phyloP scores from a whole-genome alignment of 1,140 invertebrate species.

The Probaryconus sp. region DNA sequence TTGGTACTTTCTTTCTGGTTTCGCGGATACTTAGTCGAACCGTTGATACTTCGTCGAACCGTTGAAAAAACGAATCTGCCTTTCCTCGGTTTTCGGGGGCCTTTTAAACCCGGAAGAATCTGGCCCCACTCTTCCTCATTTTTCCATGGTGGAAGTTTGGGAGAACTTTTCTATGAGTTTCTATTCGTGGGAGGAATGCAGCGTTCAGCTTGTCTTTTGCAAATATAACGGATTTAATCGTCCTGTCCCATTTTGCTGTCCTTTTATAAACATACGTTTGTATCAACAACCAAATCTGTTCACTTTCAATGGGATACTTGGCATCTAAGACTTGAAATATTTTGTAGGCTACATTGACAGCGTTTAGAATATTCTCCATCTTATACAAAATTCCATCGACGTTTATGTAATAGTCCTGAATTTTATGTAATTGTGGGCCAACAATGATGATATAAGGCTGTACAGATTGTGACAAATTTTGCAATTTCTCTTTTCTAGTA shows the following conservation, averaged over 20 bases:
- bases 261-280: slow-evolving; percentile 42
- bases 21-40: no score
- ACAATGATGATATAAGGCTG: slow-evolving; percentile 53
- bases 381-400: slow-evolving; percentile 41
- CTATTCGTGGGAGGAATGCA: no score
- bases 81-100: no score
- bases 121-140: no score
- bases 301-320: slow-evolving; percentile 48
- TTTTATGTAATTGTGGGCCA: slow-evolving; percentile 8
- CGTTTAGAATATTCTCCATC: slow-evolving; percentile 26
- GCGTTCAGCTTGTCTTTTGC: slow-evolving; percentile 3
- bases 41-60: no score
- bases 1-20: no score
- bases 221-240: slow-evolving; percentile 24
- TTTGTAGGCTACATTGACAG: slow-evolving; percentile 41
- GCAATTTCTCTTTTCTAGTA: neutral
- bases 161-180: no score
- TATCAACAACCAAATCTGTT: slow-evolving; percentile 51
- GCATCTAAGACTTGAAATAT: slow-evolving; percentile 45
- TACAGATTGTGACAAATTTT: neutral
- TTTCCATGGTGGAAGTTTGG: no score
- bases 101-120: no score
- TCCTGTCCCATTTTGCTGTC: slow-evolving; percentile 20
- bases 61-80: no score
- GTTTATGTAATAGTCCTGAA: slow-evolving; percentile 26